phyloP scores from a whole-genome alignment of 2,888 invertebrate genomes.

The Conops quadrifasciatus region DNA sequence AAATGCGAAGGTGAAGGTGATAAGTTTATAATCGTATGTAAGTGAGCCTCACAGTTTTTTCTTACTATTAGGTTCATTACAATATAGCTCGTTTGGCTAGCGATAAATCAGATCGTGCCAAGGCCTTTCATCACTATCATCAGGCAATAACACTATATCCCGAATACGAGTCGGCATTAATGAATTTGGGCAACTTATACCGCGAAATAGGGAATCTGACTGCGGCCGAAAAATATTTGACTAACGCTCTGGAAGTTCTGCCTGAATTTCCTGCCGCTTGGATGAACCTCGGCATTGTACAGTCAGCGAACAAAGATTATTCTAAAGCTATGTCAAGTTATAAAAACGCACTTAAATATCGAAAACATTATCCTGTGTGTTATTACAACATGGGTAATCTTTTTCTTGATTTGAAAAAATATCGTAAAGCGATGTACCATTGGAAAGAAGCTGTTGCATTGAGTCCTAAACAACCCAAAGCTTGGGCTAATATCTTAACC shows the following conservation, averaged over 20 bases:
- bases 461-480: conserved; percentile 80
- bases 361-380: conserved; percentile 88
- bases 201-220: conserved; percentile 90
- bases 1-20: conserved; percentile 82
- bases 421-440: conserved; percentile 77
- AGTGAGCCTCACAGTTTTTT: not conserved
- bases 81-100: conserved; percentile 91
- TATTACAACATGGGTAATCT: conserved; percentile 95
- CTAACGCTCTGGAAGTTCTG: conserved; percentile 73
- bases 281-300: conserved; percentile 97
- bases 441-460: conserved; percentile 85
- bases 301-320: conserved; percentile 76
- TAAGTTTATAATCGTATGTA: no score
- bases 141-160: conserved; percentile 87
- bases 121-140: conserved; percentile 81
- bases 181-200: conserved; percentile 93
- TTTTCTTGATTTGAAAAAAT: conserved; percentile 81
- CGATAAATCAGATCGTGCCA: conserved; percentile 73
- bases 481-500: conserved; percentile 93
- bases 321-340: conserved; percentile 82
- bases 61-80: conserved; percentile 68
- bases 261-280: conserved; percentile 93
- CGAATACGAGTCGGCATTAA: conserved; percentile 90
- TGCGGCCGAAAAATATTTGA: conserved; percentile 86
- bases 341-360: conserved; percentile 77